Conservation (phyloP, 1,140 invertebrate species). For the Sitophilus oryzae region DNA sequence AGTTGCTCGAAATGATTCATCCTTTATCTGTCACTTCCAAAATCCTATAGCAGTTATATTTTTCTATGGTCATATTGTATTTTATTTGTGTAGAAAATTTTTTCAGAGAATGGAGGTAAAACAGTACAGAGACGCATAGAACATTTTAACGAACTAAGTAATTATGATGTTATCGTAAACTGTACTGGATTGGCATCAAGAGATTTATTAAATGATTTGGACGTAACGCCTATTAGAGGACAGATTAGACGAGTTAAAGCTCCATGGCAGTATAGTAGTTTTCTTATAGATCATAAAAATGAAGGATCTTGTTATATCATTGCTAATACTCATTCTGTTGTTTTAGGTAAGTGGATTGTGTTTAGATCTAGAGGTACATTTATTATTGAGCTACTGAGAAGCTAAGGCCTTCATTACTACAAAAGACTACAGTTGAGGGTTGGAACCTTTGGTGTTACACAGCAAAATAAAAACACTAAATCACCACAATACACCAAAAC, state of each 20-base stretch:
- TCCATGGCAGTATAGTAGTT: conserved; percentile 54
- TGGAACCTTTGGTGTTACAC: too few species aligned
- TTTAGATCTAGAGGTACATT: conserved; percentile 45
- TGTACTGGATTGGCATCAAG: conserved; percentile 62
- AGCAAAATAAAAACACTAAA: too few species aligned
- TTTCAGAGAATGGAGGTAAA: conserved; percentile 51
- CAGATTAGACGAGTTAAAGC: conserved; percentile 61
- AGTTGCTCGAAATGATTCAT: too few species aligned
- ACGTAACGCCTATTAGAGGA: conserved; percentile 59
- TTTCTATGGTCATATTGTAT: too few species aligned
- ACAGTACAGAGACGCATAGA: conserved; percentile 42
- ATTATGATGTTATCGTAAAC: conserved; percentile 65
- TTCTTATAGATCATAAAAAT: conserved; percentile 53
- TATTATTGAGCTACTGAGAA: too few species aligned
- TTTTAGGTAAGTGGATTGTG: conserved; percentile 57
- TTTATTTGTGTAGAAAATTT: conserved; percentile 45
- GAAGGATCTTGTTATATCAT: conserved; percentile 57
- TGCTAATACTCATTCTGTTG: conserved; percentile 60
- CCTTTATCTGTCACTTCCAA: too few species aligned
- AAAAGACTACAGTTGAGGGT: too few species aligned
- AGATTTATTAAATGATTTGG: conserved; percentile 52
- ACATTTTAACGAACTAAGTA: conserved; percentile 48
- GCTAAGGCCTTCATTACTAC: too few species aligned
- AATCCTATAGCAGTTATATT: too few species aligned
- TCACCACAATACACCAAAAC: too few species aligned